A percentile compares a stretch with the other conserved stretches of the same genome.
These are phyloP conservation scores for Drosophila ananassae DNA, from an alignment of 1,140 invertebrate species.

Conservation along the genomic window DNA sequence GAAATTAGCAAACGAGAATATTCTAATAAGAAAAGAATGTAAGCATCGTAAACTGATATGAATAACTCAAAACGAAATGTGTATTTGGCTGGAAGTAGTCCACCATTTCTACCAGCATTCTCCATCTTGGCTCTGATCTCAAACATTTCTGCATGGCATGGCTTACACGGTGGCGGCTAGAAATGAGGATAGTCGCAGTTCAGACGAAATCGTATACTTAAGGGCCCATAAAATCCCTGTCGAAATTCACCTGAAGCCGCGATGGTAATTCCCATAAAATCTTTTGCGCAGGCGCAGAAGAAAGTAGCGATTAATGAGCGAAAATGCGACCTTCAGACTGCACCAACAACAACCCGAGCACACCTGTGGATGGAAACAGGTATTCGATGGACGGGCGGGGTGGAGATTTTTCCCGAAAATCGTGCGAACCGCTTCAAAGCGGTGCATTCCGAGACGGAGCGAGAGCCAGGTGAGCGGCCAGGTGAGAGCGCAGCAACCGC, in stretches of 20 bases:
- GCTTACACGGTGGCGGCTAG: neutral
- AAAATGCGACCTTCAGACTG: constrained; percentile 76
- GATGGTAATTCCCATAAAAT: constrained; percentile 42
- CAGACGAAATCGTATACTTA: neutral
- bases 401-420: constrained; percentile 71
- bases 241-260: constrained; percentile 45
- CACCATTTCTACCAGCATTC: neutral
- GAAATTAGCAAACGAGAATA: neutral
- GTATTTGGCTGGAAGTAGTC: neutral
- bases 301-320: constrained; percentile 78
- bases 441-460: constrained; percentile 36
- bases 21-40: neutral
- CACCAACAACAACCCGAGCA: constrained; percentile 26
- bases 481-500: neutral
- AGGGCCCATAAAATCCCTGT: constrained; percentile 18
- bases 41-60: neutral
- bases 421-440: constrained; percentile 60
- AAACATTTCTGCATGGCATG: neutral
- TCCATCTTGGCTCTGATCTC: neutral
- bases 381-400: constrained; percentile 45
- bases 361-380: constrained; percentile 59
- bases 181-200: constrained; percentile 3
- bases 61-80: neutral
- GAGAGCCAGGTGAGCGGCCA: constrained; percentile 33
- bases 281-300: constrained; percentile 59